Conservation (phyloP, 1,140 invertebrate species). For the Pantala flavescens region DNA sequence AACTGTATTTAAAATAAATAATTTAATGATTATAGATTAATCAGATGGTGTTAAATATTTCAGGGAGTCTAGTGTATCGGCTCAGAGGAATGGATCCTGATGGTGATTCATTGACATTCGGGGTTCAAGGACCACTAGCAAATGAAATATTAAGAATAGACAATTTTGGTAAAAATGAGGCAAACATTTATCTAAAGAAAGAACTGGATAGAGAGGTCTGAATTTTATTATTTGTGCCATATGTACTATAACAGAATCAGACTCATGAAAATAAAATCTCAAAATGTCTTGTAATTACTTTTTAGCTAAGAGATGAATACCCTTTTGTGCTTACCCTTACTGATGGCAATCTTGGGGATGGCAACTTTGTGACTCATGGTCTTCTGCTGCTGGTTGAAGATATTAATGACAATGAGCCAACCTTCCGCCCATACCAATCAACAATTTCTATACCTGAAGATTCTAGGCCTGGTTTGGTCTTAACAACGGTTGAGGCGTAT, state of each 20-base stretch:
- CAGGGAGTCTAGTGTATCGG: slow-evolving; percentile 73
- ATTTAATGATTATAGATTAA: too few relatives aligned
- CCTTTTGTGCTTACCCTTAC: slow-evolving; percentile 78
- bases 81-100: slow-evolving; percentile 73
- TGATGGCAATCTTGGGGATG: slow-evolving; percentile 74
- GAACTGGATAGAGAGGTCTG: slow-evolving; percentile 78
- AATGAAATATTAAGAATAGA: slow-evolving; percentile 77
- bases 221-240: not conserved
- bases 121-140: slow-evolving; percentile 57
- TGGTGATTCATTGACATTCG: slow-evolving; percentile 72
- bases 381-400: slow-evolving; percentile 80
- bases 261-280: not conserved
- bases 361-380: slow-evolving; percentile 83
- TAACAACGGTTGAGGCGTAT: slow-evolving; percentile 73
- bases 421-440: slow-evolving; percentile 75
- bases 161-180: slow-evolving; percentile 65
- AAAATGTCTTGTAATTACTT: not conserved
- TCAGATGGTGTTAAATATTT: too few relatives aligned
- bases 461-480: slow-evolving; percentile 51
- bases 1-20: too few relatives aligned
- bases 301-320: slow-evolving; percentile 72
- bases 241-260: not conserved
- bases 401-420: slow-evolving; percentile 81
- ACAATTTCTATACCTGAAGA: slow-evolving; percentile 71
- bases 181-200: slow-evolving; percentile 77